A percentile compares a stretch with the other conserved stretches of the same genome.
Conservation (phyloP, 1,140 invertebrate genomes). For the Adelges cooleyi region DNA sequence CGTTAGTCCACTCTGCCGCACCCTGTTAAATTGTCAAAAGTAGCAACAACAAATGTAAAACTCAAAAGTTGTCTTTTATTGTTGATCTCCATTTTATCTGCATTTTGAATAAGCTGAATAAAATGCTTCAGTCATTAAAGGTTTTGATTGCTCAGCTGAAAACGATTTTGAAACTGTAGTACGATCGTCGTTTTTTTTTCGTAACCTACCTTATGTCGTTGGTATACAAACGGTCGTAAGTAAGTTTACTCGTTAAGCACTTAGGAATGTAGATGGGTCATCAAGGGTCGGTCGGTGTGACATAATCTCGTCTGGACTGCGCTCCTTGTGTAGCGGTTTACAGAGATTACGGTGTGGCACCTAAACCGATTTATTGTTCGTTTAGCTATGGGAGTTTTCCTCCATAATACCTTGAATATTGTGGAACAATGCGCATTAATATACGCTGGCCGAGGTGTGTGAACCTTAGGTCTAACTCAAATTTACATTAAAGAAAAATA, state of each 20-base stretch:
- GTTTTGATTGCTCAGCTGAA: slow-evolving; percentile 74
- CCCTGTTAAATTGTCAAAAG: slow-evolving; percentile 62
- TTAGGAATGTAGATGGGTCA: slow-evolving; percentile 22
- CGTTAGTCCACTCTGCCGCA: too few species aligned
- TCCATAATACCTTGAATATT: too few species aligned
- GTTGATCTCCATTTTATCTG: slow-evolving; percentile 42
- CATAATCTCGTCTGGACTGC: slow-evolving; percentile 15
- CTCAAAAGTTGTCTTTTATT: slow-evolving; percentile 44
- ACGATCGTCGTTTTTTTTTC: too few species aligned
- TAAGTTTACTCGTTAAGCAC: slow-evolving; percentile 1
- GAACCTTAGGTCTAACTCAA: too few species aligned
- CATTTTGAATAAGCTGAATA: slow-evolving; percentile 81
- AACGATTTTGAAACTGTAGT: slow-evolving; percentile 81
- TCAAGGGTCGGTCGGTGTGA: slow-evolving; percentile 12
- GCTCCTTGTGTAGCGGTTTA: not conserved
- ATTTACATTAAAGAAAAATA: too few species aligned
- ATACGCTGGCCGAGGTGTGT: too few species aligned
- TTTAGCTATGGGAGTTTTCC: too few species aligned
- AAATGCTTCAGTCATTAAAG: slow-evolving; percentile 73
- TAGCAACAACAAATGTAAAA: slow-evolving; percentile 68
- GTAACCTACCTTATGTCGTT: too few species aligned
- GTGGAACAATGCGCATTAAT: too few species aligned
- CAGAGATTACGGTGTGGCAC: too few species aligned
- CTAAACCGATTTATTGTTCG: too few species aligned
- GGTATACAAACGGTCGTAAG: too few species aligned